Conservation (phyloP, 2,888 invertebrate genomes). For the Linyphia triangularis region DNA sequence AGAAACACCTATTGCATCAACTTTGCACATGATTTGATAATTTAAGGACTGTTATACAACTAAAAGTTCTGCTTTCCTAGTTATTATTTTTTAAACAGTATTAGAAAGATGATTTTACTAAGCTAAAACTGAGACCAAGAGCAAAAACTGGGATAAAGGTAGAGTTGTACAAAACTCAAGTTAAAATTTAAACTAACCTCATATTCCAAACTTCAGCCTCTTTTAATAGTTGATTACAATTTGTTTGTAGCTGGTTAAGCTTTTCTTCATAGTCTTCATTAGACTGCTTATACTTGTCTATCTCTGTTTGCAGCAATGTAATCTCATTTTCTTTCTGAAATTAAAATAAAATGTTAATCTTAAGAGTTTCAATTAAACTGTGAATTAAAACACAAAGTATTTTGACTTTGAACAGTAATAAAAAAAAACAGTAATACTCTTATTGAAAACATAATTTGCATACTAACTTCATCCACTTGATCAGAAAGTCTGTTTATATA, state of each 20-base stretch:
- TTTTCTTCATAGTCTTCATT: constrained; percentile 60
- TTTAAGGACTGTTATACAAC: no score
- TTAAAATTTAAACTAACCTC: constrained; percentile 49
- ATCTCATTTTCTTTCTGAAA: constrained; percentile 55
- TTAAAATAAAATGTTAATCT: background rate
- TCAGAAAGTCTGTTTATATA: background rate
- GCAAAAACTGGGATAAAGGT: no score
- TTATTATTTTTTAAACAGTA: no score
- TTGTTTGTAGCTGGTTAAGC: constrained; percentile 58
- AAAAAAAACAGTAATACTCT: background rate
- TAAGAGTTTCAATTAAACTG: background rate
- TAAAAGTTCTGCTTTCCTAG: no score
- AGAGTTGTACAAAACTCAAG: background rate
- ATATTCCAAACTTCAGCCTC: constrained; percentile 76
- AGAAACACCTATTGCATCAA: no score
- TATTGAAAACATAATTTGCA: background rate
- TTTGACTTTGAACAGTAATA: background rate
- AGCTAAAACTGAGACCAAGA: no score
- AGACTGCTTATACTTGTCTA: background rate
- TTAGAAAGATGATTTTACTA: no score
- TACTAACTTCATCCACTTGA: constrained; percentile 43
- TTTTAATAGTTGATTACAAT: constrained; percentile 75
- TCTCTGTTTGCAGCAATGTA: constrained; percentile 35
- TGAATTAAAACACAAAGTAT: constrained; percentile 11
- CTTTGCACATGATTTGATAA: no score